Base-by-base conservation (phyloP, 2,888 invertebrate species). In the Phytoseiulus persimilis region DNA sequence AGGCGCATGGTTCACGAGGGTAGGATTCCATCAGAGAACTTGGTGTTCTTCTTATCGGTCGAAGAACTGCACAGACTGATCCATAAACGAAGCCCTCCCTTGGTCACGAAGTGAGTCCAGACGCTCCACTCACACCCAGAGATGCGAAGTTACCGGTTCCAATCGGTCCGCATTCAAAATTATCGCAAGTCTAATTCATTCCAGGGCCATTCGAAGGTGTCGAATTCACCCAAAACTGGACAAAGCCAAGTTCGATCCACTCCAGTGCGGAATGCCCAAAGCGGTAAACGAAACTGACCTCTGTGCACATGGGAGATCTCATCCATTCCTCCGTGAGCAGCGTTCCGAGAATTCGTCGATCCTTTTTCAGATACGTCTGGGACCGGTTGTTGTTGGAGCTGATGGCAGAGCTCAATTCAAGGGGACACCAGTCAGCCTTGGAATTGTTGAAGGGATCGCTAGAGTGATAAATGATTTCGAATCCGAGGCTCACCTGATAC, bases 181-280 rank as follows among this genome's bases (percentile, higher is more conserved):
- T 39, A 3, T 39, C 39, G 3, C 39, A 39, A 39, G 39, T 3
- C 1, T 23, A 23, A 11, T 31, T 5, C 14, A 9, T 83, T 18
- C 28, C 87, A 87, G 87, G 87, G 87, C 87, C 28, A 87, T 87
- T 6, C 87, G 87, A n/a, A 87, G 87, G 14, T 32, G 87, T 87
- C 87, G 87, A 6, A 39, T 87, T 6, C 87, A 32, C 33, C 87
- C 87, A 31, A 87, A n/a, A 5, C 28, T 33, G n/a, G 87, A 87
- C 23, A 87, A 87, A n/a, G n/a, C 45, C 9, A 87, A 87, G 31
- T 87, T 39, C 45, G n/a, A 23, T 14, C 32, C 23, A n/a, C 87
- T 87, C 11, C 87, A 87, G 87, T 87, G 87, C 18, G 87, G 87
- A 9, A 87, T 87, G 87, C 87, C 87, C 5, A 87, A 33, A 32